phyloP scores from a whole-genome alignment of 2,113 vertebrate species.

The Eptatretus burgeri region DNA sequence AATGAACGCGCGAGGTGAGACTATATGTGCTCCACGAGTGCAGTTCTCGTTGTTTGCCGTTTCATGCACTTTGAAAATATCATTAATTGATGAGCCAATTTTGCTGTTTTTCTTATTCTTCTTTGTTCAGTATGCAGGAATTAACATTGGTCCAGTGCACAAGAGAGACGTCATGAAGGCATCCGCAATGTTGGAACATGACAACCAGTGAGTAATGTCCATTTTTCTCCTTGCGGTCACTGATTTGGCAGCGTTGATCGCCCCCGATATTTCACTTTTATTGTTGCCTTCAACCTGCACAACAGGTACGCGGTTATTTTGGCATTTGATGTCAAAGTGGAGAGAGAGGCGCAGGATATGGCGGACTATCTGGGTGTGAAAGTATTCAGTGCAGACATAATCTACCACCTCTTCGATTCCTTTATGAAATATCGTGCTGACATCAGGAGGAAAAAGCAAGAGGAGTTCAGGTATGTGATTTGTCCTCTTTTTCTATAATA shows the following conservation, averaged over 20 bases:
- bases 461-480: constrained; percentile 66
- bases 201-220: constrained; percentile 36
- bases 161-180: constrained; percentile 94
- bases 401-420: constrained; percentile 89
- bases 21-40: background rate
- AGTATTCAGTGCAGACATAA: constrained; percentile 86
- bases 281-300: too few species aligned
- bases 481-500: background rate
- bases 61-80: background rate
- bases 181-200: constrained; percentile 80
- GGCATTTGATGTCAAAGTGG: constrained; percentile 80
- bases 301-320: constrained; percentile 60
- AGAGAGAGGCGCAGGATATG: constrained; percentile 86
- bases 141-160: constrained; percentile 95
- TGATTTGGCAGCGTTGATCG: too few species aligned
- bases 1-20: too few species aligned
- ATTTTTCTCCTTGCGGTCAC: too few species aligned
- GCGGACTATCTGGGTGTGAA: constrained; percentile 71
- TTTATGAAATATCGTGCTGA: constrained; percentile 94
- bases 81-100: background rate
- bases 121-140: constrained; percentile 50
- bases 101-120: constrained; percentile 8
- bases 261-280: too few species aligned
- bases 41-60: background rate
- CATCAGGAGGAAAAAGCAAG: constrained; percentile 94